Base-by-base conservation (phyloP, 2,797 vertebrate species). In the Aselliscus stoliczkanus region DNA sequence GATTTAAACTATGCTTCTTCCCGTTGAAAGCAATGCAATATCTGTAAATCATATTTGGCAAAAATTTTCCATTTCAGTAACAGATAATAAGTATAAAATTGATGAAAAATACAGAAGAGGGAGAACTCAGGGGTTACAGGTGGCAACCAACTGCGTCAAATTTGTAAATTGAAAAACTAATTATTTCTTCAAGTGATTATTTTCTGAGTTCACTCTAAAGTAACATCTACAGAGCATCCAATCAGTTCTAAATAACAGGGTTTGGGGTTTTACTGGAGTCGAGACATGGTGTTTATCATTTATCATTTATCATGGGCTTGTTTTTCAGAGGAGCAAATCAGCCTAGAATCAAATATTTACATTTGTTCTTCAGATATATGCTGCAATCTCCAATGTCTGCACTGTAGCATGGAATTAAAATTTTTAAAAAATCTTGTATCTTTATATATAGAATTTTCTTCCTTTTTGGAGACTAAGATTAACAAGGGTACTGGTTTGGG, bases 211-310 rank as follows among this genome's bases (percentile, higher is more conserved):
- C 47, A 27, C 25, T 50, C 7, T 37, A 93, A 90, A 65, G 39
- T 62, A 4, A 23, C 85, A 88, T 58, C 31, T 76, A 17, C 25
- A 44, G 8, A 42, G 62, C 69, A 58, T 1, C 50, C 92, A 89
- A 84, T 50, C 25, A 42, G 11, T 93, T 96, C 58, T 92, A 90
- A 97, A 80, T 88, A 96, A 86, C 21, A 97, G 62, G 65, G 29
- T 27, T 94, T 80, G 84, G 50, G 67, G 62, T 73, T 81, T 97
- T 69, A 90, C 54, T 72, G 76, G 44, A 83, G 62, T 92, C 54
- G 31, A 90, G 95, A 85, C 0, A 0, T 23, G 8, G 5, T 21
- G 18, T 84, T 95, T 88, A 31, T 50, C 79, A n/a, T 82, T 70
- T 91, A 14, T 15, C 29, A 31, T 82, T 70, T 91, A 14, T 17